Evolutionary conservation across 2,113 vertebrate genomes (phyloP).

Genomic region (Mesitornis unicolor): DNA sequence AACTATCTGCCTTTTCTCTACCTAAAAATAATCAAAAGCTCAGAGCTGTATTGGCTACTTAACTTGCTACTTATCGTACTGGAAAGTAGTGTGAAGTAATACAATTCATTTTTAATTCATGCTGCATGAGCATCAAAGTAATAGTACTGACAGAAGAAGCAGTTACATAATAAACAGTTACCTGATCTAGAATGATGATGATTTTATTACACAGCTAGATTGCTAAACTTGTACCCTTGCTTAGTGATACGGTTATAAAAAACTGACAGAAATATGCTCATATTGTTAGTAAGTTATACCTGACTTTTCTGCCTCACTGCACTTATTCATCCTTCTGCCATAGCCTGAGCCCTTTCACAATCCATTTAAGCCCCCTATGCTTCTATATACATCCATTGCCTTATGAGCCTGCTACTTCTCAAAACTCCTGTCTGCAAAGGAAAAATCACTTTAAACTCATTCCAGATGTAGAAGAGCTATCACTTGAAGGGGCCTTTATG

Average conservation of each 20-base stretch:
- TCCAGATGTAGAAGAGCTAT: background rate
- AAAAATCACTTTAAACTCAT: background rate
- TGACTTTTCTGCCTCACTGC: background rate
- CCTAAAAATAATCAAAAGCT: background rate
- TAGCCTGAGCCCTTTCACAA: background rate
- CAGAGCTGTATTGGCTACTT: background rate
- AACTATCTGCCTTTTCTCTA: background rate
- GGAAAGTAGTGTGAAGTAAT: background rate
- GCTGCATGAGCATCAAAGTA: background rate
- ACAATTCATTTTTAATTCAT: background rate
- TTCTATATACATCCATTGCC: background rate
- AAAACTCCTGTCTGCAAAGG: background rate
- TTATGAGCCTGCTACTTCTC: background rate
- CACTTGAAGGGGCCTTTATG: background rate
- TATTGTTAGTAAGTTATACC: background rate
- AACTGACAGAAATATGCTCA: background rate
- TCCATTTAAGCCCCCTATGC: background rate
- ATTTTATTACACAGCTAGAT: background rate
- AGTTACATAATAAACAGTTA: background rate
- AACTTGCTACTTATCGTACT: background rate
- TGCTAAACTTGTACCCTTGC: background rate
- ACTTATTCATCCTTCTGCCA: background rate
- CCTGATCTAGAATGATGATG: background rate
- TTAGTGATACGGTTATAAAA: background rate
- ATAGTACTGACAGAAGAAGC: background rate